These are phyloP conservation scores for Hetaerina titia DNA, from an alignment of 2,888 invertebrate genomes.

Conservation along the genomic window DNA sequence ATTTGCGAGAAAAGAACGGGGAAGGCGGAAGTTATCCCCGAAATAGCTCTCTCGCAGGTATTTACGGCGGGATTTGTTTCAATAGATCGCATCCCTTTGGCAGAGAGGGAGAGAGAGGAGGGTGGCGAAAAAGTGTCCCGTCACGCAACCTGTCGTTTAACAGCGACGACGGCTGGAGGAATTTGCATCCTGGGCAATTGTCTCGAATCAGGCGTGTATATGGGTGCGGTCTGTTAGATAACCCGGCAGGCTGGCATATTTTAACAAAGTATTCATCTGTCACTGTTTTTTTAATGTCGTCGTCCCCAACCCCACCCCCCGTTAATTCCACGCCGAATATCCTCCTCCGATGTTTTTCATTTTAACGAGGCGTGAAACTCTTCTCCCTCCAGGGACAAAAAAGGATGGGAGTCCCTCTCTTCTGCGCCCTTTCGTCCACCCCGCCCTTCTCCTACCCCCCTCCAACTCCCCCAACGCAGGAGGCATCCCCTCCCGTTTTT, in stretches of 20 bases:
- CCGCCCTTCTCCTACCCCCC: not conserved
- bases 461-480: not conserved
- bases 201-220: not conserved
- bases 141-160: not conserved
- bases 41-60: not conserved
- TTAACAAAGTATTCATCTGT: not conserved
- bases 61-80: not conserved
- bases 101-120: not conserved
- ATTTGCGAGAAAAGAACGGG: not conserved
- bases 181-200: slow-evolving; percentile 30
- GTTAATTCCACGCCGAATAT: not conserved
- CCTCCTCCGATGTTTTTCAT: not conserved
- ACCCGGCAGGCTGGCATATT: not conserved
- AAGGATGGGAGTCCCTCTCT: not conserved
- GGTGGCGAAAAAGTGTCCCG: not conserved
- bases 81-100: not conserved
- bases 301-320: not conserved
- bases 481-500: not conserved
- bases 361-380: not conserved
- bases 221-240: not conserved
- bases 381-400: not conserved
- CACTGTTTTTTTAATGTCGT: not conserved
- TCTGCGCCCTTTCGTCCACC: not conserved
- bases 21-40: not conserved
- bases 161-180: not conserved